Conservation (phyloP, 2,888 invertebrate genomes). For the Heteropelma amictum region DNA sequence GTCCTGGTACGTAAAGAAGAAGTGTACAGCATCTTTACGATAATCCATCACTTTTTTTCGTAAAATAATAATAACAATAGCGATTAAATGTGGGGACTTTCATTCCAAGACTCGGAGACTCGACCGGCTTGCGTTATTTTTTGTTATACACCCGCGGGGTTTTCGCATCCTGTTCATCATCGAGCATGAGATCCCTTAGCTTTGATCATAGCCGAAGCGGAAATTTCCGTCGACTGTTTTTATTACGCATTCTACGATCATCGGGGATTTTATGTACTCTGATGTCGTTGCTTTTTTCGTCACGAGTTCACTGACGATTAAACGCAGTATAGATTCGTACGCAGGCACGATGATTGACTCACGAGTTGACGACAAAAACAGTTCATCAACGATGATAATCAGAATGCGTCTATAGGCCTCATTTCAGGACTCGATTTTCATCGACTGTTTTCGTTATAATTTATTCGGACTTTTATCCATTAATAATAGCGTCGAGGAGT, state of each 20-base stretch:
- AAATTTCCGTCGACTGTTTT: too few species aligned
- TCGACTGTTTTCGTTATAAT: too few species aligned
- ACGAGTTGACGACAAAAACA: too few species aligned
- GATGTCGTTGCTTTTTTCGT: background rate
- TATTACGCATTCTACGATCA: background rate
- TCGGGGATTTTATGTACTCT: background rate
- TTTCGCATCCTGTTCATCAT: conserved; percentile 37
- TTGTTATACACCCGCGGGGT: background rate
- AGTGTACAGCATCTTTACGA: background rate
- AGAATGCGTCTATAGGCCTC: too few species aligned
- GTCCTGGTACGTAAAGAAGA: conserved; percentile 49
- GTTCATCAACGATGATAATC: too few species aligned
- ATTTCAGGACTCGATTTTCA: too few species aligned
- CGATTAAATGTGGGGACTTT: background rate
- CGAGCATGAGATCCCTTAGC: conserved; percentile 38
- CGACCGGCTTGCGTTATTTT: conserved; percentile 1
- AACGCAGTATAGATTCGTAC: too few species aligned
- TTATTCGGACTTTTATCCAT: too few species aligned
- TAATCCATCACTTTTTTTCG: background rate
- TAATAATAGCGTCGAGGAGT: too few species aligned
- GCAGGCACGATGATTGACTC: too few species aligned
- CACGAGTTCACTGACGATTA: too few species aligned
- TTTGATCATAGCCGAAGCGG: conserved; percentile 25
- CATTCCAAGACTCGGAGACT: conserved; percentile 14
- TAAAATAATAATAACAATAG: conserved; percentile 2